phyloP scores from a whole-genome alignment of 2,113 vertebrate species.

The Megaptera novaeangliae region DNA sequence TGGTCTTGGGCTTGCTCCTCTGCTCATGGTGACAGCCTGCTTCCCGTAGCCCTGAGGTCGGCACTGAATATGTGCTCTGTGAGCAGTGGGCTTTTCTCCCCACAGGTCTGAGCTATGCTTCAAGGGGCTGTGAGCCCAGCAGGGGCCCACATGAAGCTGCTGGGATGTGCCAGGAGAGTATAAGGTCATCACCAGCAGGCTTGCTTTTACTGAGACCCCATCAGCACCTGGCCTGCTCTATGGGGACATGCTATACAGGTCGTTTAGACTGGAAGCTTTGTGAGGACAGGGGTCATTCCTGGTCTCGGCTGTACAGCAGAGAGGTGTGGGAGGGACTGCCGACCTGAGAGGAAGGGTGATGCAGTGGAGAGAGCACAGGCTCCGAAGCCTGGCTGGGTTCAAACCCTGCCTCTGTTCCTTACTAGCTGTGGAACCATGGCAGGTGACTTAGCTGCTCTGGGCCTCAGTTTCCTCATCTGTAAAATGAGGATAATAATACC shows the following conservation, averaged over 20 bases:
- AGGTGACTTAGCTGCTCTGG: neutral
- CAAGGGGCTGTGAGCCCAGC: neutral
- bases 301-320: neutral
- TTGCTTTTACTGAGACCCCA: neutral
- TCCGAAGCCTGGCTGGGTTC: neutral
- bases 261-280: neutral
- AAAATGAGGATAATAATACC: neutral
- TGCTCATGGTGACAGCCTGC: neutral
- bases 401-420: neutral
- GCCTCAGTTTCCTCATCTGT: neutral
- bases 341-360: neutral
- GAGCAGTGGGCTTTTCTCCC: neutral
- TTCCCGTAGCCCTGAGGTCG: neutral
- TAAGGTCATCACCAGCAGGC: neutral
- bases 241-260: neutral
- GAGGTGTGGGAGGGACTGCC: neutral
- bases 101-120: neutral
- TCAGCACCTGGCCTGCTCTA: neutral
- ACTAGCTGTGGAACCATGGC: neutral
- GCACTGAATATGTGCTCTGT: rapidly evolving
- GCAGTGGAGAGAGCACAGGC: neutral
- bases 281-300: neutral
- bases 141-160: neutral
- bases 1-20: neutral
- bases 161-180: neutral